Conservation (phyloP, 2,113 vertebrate species). For the Sebastes schlegelii region DNA sequence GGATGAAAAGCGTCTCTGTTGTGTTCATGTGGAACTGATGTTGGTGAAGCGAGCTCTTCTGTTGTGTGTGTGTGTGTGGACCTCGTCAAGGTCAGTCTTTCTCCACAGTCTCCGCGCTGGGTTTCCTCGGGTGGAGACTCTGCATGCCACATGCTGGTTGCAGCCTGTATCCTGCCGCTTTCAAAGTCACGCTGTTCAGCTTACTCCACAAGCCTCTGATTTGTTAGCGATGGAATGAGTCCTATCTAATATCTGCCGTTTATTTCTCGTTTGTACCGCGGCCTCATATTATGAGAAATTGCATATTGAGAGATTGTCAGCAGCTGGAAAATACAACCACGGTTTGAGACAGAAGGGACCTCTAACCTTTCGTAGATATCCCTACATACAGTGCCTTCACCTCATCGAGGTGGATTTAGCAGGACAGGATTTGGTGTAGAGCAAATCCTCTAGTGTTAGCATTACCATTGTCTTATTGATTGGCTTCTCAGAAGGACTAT, state of each 20-base stretch:
- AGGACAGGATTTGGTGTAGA: constrained; percentile 12
- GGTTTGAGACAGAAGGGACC: neutral
- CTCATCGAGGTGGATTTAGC: constrained; percentile 21
- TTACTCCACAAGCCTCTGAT: constrained; percentile 5
- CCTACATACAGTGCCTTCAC: neutral
- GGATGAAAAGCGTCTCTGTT: neutral
- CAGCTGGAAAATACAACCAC: constrained; percentile 10
- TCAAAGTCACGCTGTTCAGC: constrained; percentile 42
- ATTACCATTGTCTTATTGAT: constrained; percentile 34
- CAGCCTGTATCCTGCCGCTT: constrained; percentile 40
- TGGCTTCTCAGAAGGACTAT: neutral
- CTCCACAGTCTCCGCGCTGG: neutral
- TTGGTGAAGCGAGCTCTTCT: neutral
- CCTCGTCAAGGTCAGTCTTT: constrained; percentile 49
- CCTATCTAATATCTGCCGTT: constrained; percentile 8
- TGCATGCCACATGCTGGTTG: constrained; percentile 35
- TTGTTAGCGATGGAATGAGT: neutral
- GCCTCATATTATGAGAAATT: neutral
- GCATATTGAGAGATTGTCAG: neutral
- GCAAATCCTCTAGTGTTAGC: constrained; percentile 31
- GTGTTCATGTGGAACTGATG: neutral
- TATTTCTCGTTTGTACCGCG: neutral
- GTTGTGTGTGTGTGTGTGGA: constrained; percentile 1
- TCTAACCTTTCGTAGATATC: neutral
- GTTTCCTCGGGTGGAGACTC: constrained; percentile 5